A percentile compares a stretch with the other conserved stretches of the same genome.
These are phyloP conservation scores for Melanotaenia parkinsoni DNA, from an alignment of 2,797 vertebrate species.

Conservation along the genomic window DNA sequence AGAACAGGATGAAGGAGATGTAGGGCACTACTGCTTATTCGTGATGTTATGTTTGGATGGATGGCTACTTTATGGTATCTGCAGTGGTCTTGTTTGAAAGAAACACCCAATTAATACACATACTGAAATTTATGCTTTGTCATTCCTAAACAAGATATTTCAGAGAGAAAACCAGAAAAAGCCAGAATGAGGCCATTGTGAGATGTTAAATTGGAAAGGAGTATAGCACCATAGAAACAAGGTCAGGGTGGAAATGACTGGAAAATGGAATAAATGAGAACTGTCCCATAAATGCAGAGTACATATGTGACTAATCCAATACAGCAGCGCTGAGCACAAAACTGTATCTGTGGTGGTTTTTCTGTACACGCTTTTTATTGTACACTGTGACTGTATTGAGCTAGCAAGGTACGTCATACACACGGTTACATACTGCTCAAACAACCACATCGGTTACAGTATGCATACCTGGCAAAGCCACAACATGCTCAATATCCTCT, in stretches of 20 bases:
- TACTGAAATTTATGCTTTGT: constrained; percentile 13
- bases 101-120: constrained; percentile 15
- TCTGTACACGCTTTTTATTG: not conserved
- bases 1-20: constrained; percentile 25
- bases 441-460: constrained; percentile 64
- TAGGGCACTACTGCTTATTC: constrained; percentile 33
- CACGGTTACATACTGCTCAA: constrained; percentile 19
- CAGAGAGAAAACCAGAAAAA: constrained; percentile 23
- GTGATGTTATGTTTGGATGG: constrained; percentile 46
- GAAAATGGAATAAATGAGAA: constrained; percentile 40
- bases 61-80: constrained; percentile 3
- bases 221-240: constrained; percentile 30
- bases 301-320: constrained; percentile 25
- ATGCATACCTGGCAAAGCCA: constrained; percentile 50
- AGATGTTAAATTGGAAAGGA: constrained; percentile 11
- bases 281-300: constrained; percentile 24
- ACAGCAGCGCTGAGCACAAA: constrained; percentile 15
- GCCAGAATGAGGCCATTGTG: constrained; percentile 16
- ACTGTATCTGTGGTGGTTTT: constrained; percentile 5
- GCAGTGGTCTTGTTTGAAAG: constrained; percentile 35
- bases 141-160: constrained; percentile 8
- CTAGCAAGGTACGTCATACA: constrained; percentile 32
- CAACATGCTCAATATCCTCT: constrained; percentile 42
- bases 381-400: constrained; percentile 15
- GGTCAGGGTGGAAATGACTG: constrained; percentile 16